Evolutionary conservation across 2,888 invertebrate genomes (phyloP).

Genomic region (Dastarcus helophoroides): DNA sequence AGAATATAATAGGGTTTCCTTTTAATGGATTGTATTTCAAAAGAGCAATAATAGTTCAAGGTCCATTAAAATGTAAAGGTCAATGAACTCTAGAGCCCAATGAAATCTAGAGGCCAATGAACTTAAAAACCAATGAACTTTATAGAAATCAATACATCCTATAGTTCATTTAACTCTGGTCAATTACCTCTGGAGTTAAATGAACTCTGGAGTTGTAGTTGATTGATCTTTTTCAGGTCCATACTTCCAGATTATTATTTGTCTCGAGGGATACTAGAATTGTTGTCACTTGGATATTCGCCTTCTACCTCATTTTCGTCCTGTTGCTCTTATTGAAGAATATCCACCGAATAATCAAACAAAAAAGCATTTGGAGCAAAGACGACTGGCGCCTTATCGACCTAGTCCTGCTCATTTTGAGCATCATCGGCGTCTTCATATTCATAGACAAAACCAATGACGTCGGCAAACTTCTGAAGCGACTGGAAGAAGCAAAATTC

Average conservation of each 20-base stretch:
- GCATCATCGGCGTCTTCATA: constrained; percentile 4
- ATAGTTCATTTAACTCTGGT: neutral
- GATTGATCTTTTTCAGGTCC: constrained; percentile 18
- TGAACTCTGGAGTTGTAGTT: too few relatives aligned
- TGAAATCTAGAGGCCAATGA: too few relatives aligned
- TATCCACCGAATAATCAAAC: constrained; percentile 5
- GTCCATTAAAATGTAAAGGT: too few relatives aligned
- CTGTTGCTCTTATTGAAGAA: constrained; percentile 3
- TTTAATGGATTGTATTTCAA: neutral
- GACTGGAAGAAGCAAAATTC: constrained; percentile 18
- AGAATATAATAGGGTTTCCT: constrained; percentile 3
- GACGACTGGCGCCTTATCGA: constrained; percentile 9
- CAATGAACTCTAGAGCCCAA: too few relatives aligned
- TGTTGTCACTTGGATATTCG: constrained; percentile 14
- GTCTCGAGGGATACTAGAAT: constrained; percentile 15
- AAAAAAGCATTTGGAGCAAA: constrained; percentile 5
- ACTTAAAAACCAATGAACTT: too few relatives aligned
- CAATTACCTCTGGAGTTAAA: constrained; percentile 1
- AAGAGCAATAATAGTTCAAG: neutral
- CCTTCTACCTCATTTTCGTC: constrained; percentile 18
- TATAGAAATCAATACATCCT: too few relatives aligned
- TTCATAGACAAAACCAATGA: constrained; percentile 15
- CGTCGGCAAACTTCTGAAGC: constrained; percentile 15
- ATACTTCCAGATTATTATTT: constrained; percentile 22
- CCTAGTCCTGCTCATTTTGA: constrained; percentile 6